A percentile compares a stretch with the other conserved stretches of the same genome.
Conservation (phyloP, 2,113 vertebrate species). For the Callaeas wilsoni region DNA sequence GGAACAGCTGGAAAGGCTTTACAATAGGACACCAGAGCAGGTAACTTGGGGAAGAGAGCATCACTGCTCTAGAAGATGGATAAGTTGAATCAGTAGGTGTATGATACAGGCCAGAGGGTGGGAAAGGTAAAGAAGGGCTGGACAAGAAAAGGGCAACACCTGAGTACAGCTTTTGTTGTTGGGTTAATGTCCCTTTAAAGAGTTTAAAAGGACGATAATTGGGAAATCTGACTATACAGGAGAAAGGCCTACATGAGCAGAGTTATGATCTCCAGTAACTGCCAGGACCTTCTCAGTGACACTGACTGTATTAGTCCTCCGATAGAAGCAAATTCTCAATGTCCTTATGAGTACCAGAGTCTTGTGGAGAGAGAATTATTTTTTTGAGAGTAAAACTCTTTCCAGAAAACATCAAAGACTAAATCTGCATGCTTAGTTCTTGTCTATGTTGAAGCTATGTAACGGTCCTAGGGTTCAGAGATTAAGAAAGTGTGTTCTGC, state of each 20-base stretch:
- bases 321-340: neutral
- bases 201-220: neutral
- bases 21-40: constrained; percentile 96
- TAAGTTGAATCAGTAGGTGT: neutral
- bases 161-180: neutral
- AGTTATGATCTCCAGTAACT: neutral
- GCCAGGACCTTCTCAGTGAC: neutral
- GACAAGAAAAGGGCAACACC: neutral
- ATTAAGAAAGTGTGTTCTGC: neutral
- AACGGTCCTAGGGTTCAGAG: neutral
- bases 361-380: neutral
- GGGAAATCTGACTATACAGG: neutral
- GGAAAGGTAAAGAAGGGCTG: neutral
- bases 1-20: constrained; percentile 95
- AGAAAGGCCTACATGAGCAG: neutral
- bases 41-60: constrained; percentile 54
- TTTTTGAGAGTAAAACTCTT: neutral
- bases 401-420: neutral
- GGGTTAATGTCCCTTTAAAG: neutral
- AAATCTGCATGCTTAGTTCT: neutral
- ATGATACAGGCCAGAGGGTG: neutral
- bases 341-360: neutral
- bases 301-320: neutral
- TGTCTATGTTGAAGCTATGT: neutral
- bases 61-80: neutral